These are phyloP conservation scores for Gallinago stenura DNA, from an alignment of 2,797 vertebrate species.

Conservation along the genomic window DNA sequence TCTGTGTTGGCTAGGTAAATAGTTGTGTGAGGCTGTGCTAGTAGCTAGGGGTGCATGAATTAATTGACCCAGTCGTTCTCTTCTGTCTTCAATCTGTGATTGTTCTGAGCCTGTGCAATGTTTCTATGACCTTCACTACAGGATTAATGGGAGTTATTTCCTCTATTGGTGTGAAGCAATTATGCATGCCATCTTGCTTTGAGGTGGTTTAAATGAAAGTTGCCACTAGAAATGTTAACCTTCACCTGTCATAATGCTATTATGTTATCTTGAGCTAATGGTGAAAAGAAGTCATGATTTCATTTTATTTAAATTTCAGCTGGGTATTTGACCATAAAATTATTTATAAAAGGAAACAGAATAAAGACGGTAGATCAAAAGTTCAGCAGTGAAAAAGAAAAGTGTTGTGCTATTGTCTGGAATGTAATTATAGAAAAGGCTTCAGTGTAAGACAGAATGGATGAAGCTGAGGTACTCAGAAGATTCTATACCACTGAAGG, in stretches of 20 bases:
- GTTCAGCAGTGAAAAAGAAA: conserved; percentile 51
- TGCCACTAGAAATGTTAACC: conserved; percentile 60
- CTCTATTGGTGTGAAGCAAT: conserved; percentile 43
- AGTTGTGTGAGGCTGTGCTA: neutral
- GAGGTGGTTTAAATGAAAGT: conserved; percentile 62
- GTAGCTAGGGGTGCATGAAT: neutral
- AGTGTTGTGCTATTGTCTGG: conserved; percentile 28
- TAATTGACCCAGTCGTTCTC: neutral
- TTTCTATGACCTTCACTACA: conserved; percentile 46
- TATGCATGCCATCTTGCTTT: conserved; percentile 57
- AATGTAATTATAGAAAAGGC: conserved; percentile 19
- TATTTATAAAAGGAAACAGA: conserved; percentile 47
- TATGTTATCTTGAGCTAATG: conserved; percentile 58
- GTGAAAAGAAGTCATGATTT: conserved; percentile 61
- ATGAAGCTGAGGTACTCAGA: neutral
- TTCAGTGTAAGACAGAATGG: neutral
- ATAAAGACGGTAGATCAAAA: conserved; percentile 25
- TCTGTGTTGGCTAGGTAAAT: neutral
- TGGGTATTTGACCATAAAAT: conserved; percentile 62
- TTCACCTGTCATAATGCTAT: conserved; percentile 61
- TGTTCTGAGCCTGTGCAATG: conserved; percentile 26
- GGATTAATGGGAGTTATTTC: conserved; percentile 65
- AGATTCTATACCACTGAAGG: neutral
- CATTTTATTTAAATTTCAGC: conserved; percentile 67
- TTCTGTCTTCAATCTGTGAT: conserved; percentile 5